Base-by-base conservation (phyloP, 2,888 invertebrate genomes). In the Dryomyza anilis region DNA sequence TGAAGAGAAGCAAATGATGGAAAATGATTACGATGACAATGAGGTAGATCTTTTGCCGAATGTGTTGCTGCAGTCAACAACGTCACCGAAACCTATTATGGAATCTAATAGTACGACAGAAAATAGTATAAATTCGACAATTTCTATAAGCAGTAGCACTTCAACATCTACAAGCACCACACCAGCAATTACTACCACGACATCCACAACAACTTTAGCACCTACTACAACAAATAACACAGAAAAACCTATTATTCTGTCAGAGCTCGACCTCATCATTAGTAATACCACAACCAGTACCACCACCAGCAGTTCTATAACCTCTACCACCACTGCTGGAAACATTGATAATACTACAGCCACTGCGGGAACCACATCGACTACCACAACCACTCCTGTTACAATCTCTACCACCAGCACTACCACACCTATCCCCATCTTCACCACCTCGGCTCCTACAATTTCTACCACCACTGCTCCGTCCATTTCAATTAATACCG, bases 11-110 rank as follows among this genome's bases (percentile, higher is more conserved):
- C 27, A 3, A 46, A 46, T 14, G 14, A 12, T 8, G 21, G 12
- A 19, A 29, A 19, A 36, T 16, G 50, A 70, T 36, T 62, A 55
- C 29, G 63, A 64, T 0, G 69, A 68, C 8, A 66, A 65, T 36
- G 69, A 68, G 29, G 46, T 63, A 29, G 64, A 62, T 48, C 19
- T 65, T 46, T 56, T 64, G 30, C 50, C 50, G 27, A 63, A 64
- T 45, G 50, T 66, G 10, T 64, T 67, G 21, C 63, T 63, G n/a
- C n/a, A n/a, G n/a, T n/a, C n/a, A n/a, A n/a, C n/a, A n/a, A n/a
- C n/a, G n/a, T n/a, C n/a, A n/a, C n/a, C n/a, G 0, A 66, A 69
- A 1, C 45, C 16, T 8, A 46, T 4, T 46, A 12, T 10, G 21
- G 23, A 7, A 1, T 1, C 19, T 7, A 46, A 19, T 19, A 23